These are phyloP conservation scores for Diceros bicornis DNA, from an alignment of 2,797 vertebrate genomes.

Conservation along the genomic window DNA sequence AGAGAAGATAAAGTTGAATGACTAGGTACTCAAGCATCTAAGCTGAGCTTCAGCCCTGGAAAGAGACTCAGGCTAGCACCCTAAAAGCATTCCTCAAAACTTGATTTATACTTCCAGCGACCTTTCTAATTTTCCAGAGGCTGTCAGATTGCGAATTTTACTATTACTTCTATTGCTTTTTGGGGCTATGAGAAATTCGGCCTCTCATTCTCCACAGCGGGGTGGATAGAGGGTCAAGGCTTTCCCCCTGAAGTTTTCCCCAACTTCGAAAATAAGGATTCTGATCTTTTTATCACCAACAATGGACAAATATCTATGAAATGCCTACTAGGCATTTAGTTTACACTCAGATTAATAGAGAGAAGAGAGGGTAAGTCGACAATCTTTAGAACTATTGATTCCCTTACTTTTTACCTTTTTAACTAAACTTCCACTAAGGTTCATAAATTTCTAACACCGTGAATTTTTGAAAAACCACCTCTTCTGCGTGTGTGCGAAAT, in stretches of 20 bases:
- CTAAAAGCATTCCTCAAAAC: constrained; percentile 72
- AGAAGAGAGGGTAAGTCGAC: neutral
- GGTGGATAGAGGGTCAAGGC: neutral
- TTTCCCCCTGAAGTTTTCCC: constrained; percentile 24
- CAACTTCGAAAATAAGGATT: constrained; percentile 5
- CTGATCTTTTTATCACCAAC: neutral
- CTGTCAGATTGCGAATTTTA: neutral
- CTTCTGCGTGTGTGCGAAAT: neutral
- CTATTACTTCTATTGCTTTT: constrained; percentile 25
- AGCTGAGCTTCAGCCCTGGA: constrained; percentile 42
- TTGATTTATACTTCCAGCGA: constrained; percentile 60
- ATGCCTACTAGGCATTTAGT: neutral
- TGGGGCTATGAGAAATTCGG: neutral
- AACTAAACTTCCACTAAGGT: constrained; percentile 66
- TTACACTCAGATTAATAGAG: neutral
- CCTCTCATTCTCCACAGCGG: neutral
- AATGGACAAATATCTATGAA: neutral
- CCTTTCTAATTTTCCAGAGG: constrained; percentile 58
- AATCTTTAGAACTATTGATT: neutral
- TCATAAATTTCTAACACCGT: neutral
- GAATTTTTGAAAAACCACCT: neutral
- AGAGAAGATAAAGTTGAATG: constrained; percentile 62
- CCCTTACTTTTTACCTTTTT: neutral
- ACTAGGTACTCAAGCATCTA: constrained; percentile 58
- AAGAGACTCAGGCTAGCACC: constrained; percentile 34